These are phyloP conservation scores for Amblyopsis hoosieri DNA, from an alignment of 2,797 vertebrate genomes.

Conservation along the genomic window DNA sequence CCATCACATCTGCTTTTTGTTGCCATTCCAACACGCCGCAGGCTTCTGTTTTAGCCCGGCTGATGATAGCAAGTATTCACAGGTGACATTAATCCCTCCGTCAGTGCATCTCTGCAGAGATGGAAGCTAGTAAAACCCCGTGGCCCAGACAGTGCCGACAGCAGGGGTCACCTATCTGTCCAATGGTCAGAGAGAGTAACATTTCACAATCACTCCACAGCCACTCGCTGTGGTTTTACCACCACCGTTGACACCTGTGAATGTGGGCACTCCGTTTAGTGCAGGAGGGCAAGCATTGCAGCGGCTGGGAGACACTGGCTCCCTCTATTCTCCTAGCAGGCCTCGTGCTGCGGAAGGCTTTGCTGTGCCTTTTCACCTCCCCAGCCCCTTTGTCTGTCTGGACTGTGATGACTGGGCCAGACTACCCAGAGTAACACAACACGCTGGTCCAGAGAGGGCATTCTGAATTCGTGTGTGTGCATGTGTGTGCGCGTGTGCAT, in stretches of 20 bases:
- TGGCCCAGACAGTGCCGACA: slow-evolving; percentile 19
- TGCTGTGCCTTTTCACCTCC: slow-evolving; percentile 41
- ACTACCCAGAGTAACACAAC: slow-evolving; percentile 52
- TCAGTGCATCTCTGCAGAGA: neutral
- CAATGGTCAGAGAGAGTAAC: slow-evolving; percentile 2
- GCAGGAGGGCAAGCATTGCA: neutral
- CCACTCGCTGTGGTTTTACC: slow-evolving; percentile 10
- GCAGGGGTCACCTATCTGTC: slow-evolving; percentile 39
- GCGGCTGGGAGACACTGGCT: neutral
- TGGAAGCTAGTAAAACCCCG: slow-evolving; percentile 32
- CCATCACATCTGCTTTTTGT: slow-evolving; percentile 69
- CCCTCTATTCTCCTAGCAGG: slow-evolving; percentile 1
- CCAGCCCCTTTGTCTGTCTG: slow-evolving; percentile 44
- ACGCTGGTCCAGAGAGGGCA: slow-evolving; percentile 26
- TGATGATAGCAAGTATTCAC: slow-evolving; percentile 54
- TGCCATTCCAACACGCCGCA: slow-evolving; percentile 58
- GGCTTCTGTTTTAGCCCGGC: slow-evolving; percentile 60
- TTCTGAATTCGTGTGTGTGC: neutral
- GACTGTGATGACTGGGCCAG: slow-evolving; percentile 42
- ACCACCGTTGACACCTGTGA: slow-evolving; percentile 5
- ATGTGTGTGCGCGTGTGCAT: too few relatives aligned
- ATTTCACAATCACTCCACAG: slow-evolving; percentile 27
- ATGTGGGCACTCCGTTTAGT: neutral
- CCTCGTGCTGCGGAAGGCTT: slow-evolving; percentile 16
- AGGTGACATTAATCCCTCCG: slow-evolving; percentile 13